These are phyloP conservation scores for Malurus elegans DNA, from an alignment of 2,113 vertebrate species.

Conservation along the genomic window DNA sequence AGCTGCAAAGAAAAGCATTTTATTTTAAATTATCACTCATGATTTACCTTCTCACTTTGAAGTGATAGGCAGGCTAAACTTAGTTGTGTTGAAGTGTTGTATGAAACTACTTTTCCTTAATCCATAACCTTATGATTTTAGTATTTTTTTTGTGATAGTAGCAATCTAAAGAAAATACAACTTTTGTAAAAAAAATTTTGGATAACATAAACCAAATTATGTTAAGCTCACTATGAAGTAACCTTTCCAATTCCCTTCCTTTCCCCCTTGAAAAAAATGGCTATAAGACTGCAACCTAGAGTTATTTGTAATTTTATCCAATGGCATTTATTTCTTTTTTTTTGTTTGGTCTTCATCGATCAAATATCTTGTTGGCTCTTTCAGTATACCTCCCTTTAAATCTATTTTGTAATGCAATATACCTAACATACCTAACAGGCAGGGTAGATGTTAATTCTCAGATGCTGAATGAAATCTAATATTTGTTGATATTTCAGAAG, in stretches of 20 bases:
- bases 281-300: not conserved
- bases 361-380: not conserved
- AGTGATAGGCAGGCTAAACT: not conserved
- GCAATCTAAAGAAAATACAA: not conserved
- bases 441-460: not conserved
- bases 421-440: not conserved
- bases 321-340: accelerated
- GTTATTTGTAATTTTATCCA: not conserved
- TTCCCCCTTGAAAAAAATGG: accelerated
- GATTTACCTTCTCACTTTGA: not conserved
- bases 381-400: not conserved
- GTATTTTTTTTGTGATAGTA: not conserved
- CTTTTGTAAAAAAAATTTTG: not conserved
- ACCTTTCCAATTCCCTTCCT: not conserved
- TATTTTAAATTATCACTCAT: not conserved
- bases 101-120: not conserved
- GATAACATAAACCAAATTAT: not conserved
- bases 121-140: not conserved
- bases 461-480: not conserved
- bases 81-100: not conserved
- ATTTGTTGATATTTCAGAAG: not conserved
- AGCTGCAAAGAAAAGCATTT: not conserved
- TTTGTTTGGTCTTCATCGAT: not conserved
- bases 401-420: not conserved
- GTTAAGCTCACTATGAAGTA: not conserved